Base-by-base conservation (phyloP, 2,888 invertebrate genomes). In the Hyposoter didymator region DNA sequence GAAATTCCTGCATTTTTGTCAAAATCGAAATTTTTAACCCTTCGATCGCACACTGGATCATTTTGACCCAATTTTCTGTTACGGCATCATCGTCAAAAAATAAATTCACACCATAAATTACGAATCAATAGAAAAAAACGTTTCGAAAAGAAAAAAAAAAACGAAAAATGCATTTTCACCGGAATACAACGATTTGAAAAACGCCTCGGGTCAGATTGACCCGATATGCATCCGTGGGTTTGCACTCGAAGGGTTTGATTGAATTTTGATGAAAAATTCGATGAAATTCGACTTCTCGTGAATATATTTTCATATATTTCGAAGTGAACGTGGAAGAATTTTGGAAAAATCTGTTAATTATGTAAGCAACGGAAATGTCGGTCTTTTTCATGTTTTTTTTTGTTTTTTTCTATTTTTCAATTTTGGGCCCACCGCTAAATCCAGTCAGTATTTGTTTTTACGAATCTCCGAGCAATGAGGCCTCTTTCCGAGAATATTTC, bases 361-460 rank as follows among this genome's bases (percentile, higher is more conserved):
- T 8, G 6, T 43, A 7, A 4, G 35, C 52, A 59, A n/a, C 35
- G 10, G 8, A 66, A 52, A 32, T 52, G 22, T n/a, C n/a, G n/a
- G n/a, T n/a, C n/a, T n/a, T n/a, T n/a, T n/a, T n/a, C n/a, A 3
- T 67, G 6, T 43, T 73, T 4, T 45, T 45, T 22, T 43, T n/a
- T 8, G n/a, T 64, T 22, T 59, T 22, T 64, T 80, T 64, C 19
- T 0, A 35, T 69, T 59, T 32, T 62, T 14, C 22, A 45, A 47
- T 35, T 59, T 69, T 22, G 47, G 69, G 73, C 74, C 67, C 45
- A 69, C 47, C 67, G 78, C 39, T 73, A 78, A 69, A 84, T 64
- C 79, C 84, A 64, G 78, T 79, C 78, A 83, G 83, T 83, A 83
- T 83, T 79, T 75, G 32, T 75, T 32, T 78, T 52, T 76, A 47